Evolutionary conservation across 2,113 vertebrate genomes (phyloP), one percentile per base, ranked within the genome.

Genomic region (Tachysurus vachellii): DNA sequence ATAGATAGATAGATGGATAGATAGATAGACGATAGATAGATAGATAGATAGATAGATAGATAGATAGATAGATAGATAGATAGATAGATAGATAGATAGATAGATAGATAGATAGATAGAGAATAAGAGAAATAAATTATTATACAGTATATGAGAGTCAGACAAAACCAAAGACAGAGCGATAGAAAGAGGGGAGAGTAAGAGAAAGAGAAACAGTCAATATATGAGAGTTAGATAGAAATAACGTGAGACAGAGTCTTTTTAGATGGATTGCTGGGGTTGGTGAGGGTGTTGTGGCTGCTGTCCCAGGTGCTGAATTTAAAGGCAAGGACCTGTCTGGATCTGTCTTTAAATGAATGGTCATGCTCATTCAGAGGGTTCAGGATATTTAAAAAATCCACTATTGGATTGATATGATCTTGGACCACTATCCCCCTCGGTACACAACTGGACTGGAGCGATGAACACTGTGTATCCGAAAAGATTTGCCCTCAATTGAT

Each of bases 241-340:
- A 62, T n/a, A 26, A n/a, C 1, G 47, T 50, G 47, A n/a, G 21
- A 8, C 9, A 62, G 21, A 62, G 23, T 10, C 44, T 11, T 70
- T 70, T 19, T 23, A 21, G 9, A 12, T 76, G 75, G 23, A 53
- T 53, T n/a, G 23, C 26, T 47, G 21, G 47, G 11, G 19, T 6
- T 73, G 8, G 14, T 21, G 6, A 5, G 36, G 19, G 7, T 44
- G 21, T 10, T 75, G 11, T 53, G 73, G 47, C n/a, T 53, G 73
- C 73, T 76, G 44, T 76, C 73, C 73, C 21, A n/a, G 73, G 73
- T 14, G 44, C 73, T 77, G 73, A n/a, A n/a, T n/a, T n/a, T n/a
- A n/a, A n/a, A n/a, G n/a, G n/a, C n/a, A n/a, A n/a, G n/a, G n/a
- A n/a, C n/a, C n/a, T n/a, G n/a, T n/a, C n/a, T n/a, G n/a, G n/a